phyloP scores from a whole-genome alignment of 2,888 invertebrate species.

The Noctua fimbriata region DNA sequence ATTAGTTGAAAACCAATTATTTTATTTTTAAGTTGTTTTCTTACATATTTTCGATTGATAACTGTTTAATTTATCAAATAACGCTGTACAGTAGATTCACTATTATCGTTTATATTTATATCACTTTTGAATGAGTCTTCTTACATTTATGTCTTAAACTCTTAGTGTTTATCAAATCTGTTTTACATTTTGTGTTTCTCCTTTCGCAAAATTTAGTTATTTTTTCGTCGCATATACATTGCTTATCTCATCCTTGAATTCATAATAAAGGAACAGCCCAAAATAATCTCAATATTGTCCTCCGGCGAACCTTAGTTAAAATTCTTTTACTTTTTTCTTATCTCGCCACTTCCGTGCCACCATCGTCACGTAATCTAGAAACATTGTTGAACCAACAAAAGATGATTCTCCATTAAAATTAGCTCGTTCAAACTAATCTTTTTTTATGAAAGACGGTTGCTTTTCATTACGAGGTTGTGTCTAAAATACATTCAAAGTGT shows the following conservation, averaged over 20 bases:
- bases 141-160: neutral
- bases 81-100: neutral
- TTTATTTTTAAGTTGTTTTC: neutral
- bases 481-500: conserved; percentile 73
- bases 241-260: conserved; percentile 16
- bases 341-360: conserved; percentile 42
- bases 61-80: neutral
- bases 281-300: conserved; percentile 49
- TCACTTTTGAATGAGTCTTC: neutral
- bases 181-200: neutral
- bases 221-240: conserved; percentile 6
- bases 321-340: conserved; percentile 50
- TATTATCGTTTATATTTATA: neutral
- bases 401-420: conserved; percentile 66
- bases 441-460: conserved; percentile 67
- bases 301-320: conserved; percentile 16
- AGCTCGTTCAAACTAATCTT: conserved; percentile 69
- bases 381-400: conserved; percentile 61
- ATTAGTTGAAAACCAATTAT: neutral
- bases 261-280: conserved; percentile 35
- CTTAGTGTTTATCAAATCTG: neutral
- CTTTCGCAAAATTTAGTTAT: neutral
- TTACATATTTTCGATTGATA: neutral
- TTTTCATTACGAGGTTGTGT: conserved; percentile 68
- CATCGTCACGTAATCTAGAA: conserved; percentile 56